Conservation (phyloP, 2,888 invertebrate genomes). For the Xestobium rufovillosum region DNA sequence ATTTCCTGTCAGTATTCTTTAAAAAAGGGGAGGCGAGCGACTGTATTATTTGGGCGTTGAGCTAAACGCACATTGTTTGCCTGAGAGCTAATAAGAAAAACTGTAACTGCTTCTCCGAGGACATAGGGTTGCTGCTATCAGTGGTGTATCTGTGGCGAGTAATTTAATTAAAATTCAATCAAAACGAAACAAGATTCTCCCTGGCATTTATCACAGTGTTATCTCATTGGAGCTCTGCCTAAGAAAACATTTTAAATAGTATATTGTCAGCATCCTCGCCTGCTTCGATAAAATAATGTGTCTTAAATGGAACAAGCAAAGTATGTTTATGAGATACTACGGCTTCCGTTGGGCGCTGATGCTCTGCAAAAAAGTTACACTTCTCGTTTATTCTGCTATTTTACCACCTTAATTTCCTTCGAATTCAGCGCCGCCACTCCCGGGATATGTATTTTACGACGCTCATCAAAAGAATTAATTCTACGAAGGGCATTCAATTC, state of each 20-base stretch:
- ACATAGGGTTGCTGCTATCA: constrained; percentile 35
- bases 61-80: constrained; percentile 43
- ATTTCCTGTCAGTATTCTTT: constrained; percentile 47
- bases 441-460: constrained; percentile 4
- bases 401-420: constrained; percentile 37
- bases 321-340: constrained; percentile 38
- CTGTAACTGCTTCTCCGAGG: constrained; percentile 37
- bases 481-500: too few relatives aligned
- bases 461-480: too few relatives aligned
- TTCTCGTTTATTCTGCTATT: constrained; percentile 30
- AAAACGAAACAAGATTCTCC: constrained; percentile 39
- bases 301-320: constrained; percentile 35
- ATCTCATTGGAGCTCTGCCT: constrained; percentile 40
- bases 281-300: constrained; percentile 36
- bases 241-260: constrained; percentile 45
- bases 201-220: constrained; percentile 41
- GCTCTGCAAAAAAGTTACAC: constrained; percentile 27
- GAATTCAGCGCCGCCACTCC: constrained; percentile 18
- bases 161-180: constrained; percentile 47
- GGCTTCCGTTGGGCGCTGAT: constrained; percentile 34
- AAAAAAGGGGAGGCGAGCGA: constrained; percentile 41
- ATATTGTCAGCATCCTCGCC: constrained; percentile 40
- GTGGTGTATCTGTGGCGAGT: constrained; percentile 36
- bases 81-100: constrained; percentile 42
- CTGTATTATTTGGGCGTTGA: too few relatives aligned